Evolutionary conservation across 2,113 vertebrate species (phyloP).

Genomic region (Cathartes aura): DNA sequence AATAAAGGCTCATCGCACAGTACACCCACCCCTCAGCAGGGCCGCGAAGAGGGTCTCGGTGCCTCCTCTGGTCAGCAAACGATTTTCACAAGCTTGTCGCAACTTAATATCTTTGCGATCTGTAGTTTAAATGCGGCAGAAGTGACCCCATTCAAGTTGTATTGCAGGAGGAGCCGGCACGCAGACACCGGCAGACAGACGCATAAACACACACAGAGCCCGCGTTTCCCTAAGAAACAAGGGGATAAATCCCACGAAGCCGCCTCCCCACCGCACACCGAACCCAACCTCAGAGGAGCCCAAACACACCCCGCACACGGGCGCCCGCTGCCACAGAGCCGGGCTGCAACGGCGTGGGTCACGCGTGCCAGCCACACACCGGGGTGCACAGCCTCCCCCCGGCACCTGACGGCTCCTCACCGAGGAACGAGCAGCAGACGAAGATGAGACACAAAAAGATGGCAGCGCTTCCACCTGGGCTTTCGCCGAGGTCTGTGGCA

Average conservation of each 20-base stretch:
- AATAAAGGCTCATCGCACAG: not conserved
- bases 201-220: not conserved
- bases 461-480: too few relatives aligned
- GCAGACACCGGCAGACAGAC: not conserved
- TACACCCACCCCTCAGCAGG: not conserved
- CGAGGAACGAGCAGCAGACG: rapidly evolving
- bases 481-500: not conserved
- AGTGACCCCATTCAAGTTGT: not conserved
- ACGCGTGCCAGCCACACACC: rapidly evolving
- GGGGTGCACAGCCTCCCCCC: not conserved
- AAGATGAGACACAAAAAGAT: not conserved
- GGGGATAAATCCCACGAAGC: not conserved
- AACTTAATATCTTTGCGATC: not conserved
- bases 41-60: not conserved
- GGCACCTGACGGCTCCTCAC: not conserved
- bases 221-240: not conserved
- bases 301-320: rapidly evolving
- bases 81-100: not conserved
- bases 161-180: not conserved
- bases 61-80: not conserved
- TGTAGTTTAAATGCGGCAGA: not conserved
- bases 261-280: rapidly evolving
- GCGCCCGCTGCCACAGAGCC: not conserved
- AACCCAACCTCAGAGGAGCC: not conserved
- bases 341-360: rapidly evolving